Evolutionary conservation across 2,113 vertebrate species (phyloP).

Genomic region (Turdus rufiventris): DNA sequence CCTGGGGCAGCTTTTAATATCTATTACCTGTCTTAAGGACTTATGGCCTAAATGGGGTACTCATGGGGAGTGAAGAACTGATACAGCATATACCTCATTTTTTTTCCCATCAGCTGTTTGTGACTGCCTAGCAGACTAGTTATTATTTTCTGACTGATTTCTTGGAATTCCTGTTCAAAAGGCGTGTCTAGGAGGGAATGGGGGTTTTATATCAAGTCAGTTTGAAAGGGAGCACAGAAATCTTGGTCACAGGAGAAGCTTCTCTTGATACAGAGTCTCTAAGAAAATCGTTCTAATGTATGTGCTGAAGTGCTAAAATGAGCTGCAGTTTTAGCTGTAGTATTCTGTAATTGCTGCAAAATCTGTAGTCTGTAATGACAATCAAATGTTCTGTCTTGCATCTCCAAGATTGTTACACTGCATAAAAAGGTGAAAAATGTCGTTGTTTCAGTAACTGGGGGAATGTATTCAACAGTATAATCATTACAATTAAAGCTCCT

Average conservation of each 20-base stretch:
- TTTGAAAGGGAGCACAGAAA: not conserved
- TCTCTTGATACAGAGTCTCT: not conserved
- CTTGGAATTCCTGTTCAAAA: not conserved
- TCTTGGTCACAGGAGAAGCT: not conserved
- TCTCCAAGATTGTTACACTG: not conserved
- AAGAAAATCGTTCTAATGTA: not conserved
- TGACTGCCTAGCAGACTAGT: not conserved
- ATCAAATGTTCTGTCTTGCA: not conserved
- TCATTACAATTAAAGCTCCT: not conserved
- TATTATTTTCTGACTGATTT: not conserved
- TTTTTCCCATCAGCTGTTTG: not conserved
- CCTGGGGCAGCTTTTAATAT: not conserved
- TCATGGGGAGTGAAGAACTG: not conserved
- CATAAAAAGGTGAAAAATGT: not conserved
- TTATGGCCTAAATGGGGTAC: not conserved
- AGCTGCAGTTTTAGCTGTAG: not conserved
- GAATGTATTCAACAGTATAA: not conserved
- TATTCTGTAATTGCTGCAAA: not conserved
- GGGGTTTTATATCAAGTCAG: not conserved
- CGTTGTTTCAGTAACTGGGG: not conserved
- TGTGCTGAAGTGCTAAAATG: not conserved
- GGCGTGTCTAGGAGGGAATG: not conserved
- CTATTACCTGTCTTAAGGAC: not conserved
- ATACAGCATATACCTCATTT: not conserved
- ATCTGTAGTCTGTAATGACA: not conserved